Conservation (phyloP, 2,113 vertebrate species). For the Misgurnus anguillicaudatus region DNA sequence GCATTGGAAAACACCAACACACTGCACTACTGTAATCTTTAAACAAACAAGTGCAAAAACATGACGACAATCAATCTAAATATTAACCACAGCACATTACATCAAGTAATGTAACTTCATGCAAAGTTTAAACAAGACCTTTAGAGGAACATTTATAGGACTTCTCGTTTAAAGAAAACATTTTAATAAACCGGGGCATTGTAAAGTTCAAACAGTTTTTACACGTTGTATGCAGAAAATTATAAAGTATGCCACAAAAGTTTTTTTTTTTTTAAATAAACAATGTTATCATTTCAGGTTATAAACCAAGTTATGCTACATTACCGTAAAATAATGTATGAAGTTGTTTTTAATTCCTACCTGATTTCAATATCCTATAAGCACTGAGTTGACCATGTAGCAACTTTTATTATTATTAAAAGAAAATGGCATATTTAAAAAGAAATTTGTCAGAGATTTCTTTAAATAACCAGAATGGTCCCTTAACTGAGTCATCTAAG, state of each 20-base stretch:
- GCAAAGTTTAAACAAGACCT: background rate
- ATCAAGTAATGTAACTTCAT: no score
- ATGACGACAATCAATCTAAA: no score
- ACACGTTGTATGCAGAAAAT: background rate
- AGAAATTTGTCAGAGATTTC: background rate
- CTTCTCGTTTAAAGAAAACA: slow-evolving; percentile 7
- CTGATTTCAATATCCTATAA: background rate
- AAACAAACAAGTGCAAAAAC: no score
- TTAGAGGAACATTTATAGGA: background rate
- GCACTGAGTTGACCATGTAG: background rate
- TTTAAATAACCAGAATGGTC: background rate
- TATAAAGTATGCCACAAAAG: background rate
- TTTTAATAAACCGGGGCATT: background rate
- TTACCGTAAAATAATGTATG: background rate
- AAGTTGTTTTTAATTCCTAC: background rate
- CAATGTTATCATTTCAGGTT: background rate
- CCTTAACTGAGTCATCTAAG: background rate
- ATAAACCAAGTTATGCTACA: slow-evolving; percentile 4
- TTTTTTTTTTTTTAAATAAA: background rate
- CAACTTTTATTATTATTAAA: background rate
- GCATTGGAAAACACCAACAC: no score
- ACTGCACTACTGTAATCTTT: no score
- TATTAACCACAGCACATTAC: no score
- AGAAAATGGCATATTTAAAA: background rate
- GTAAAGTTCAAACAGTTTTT: background rate